Base-by-base conservation (phyloP, 2,113 vertebrate genomes). In the Phalacrocorax brasilianus region DNA sequence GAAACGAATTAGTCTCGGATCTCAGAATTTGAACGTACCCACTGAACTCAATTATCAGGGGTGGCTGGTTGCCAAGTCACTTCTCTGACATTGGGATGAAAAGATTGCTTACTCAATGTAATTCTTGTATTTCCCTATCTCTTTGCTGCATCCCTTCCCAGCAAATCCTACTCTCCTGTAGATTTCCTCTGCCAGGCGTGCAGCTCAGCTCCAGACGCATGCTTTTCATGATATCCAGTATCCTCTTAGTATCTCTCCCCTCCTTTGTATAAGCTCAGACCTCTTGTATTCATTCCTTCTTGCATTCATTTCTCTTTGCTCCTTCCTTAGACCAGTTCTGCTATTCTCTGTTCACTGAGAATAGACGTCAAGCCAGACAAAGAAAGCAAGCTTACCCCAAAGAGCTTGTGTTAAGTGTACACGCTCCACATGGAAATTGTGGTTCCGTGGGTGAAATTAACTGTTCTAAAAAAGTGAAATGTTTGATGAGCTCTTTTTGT, bases 401-500 rank as follows among this genome's bases (percentile, higher is more conserved):
- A 93, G 75, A 65, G 21, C 67, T 59, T 49, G 22, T 40, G 26
- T 86, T 87, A 91, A 74, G n/a, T 71, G 32, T 78, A 53, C 83
- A 18, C 1, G 1, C 24, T 75, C 33, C 62, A 44, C 56, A 58
- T 78, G 49, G 73, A 85, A 91, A 88, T 66, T 44, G 76, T 61
- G 62, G 62, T 58, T 96, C 52, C 23, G 30, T 63, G 30, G 85
- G 59, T 68, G 85, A 96, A 96, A 95, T 91, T 93, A 97, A 66
- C 77, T 74, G 58, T 79, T 97, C 78, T 67, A 32, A 77, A 93
- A 85, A 84, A 70, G 91, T 40, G 59, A 86, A 89, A 32, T 73
- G 66, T 90, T 96, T 96, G 92, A 97, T 94, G 88, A 95, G 92
- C 74, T 92, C 76, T 73, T 96, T 95, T 94, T 97, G 85, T 93